Conservation (phyloP, 2,113 vertebrate species). For the Australoheros scitulus region DNA sequence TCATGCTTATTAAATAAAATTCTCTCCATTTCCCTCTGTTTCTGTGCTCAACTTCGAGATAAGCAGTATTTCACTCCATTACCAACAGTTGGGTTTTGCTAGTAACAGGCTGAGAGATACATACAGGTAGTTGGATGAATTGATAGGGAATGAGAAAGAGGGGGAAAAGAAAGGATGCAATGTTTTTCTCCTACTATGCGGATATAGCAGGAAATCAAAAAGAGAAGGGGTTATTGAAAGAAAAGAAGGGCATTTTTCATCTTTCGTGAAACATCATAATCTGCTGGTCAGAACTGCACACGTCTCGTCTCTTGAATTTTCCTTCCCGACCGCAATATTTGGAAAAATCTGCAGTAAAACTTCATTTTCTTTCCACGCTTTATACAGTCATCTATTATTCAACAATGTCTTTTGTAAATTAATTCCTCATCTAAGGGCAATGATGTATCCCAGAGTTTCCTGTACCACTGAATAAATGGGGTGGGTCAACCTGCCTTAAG, state of each 20-base stretch:
- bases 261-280: neutral
- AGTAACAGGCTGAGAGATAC: conserved; percentile 3
- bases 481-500: conserved; percentile 63
- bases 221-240: neutral
- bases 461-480: conserved; percentile 54
- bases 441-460: conserved; percentile 50
- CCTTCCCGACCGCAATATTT: conserved; percentile 13
- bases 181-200: neutral
- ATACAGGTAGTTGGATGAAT: conserved; percentile 2
- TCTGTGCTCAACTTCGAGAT: conserved; percentile 83
- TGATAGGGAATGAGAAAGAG: neutral
- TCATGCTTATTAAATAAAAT: conserved; percentile 95
- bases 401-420: conserved; percentile 59
- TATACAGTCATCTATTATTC: conserved; percentile 59
- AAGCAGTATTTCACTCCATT: conserved; percentile 74
- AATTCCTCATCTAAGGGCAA: conserved; percentile 62
- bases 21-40: conserved; percentile 66
- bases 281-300: neutral
- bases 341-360: conserved; percentile 28
- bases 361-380: conserved; percentile 23
- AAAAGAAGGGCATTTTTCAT: neutral
- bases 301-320: neutral
- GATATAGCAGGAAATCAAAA: neutral
- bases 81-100: neutral
- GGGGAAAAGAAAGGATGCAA: neutral